phyloP scores from a whole-genome alignment of 2,888 invertebrate genomes.

The Punctoribates punctum region DNA sequence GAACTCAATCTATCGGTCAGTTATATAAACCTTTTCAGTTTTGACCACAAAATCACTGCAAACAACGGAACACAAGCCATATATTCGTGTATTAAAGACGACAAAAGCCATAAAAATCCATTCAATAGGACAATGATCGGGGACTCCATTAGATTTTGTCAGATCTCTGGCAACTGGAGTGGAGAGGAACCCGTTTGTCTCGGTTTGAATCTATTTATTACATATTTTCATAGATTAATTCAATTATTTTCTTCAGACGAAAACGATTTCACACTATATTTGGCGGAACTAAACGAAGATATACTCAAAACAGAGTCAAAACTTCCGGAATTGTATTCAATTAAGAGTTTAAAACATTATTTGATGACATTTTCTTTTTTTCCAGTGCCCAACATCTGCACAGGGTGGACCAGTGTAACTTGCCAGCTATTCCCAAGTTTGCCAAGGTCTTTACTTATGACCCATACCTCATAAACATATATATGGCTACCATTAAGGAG shows the following conservation, averaged over 20 bases:
- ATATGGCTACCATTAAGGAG: background rate
- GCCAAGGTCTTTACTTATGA: background rate
- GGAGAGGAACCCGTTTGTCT: conserved; percentile 1
- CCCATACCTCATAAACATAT: background rate
- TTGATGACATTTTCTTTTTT: no score
- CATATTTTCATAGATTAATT: background rate
- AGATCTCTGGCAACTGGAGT: background rate
- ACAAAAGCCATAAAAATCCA: background rate
- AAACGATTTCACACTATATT: conserved; percentile 8
- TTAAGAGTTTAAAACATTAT: background rate
- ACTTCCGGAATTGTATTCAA: background rate
- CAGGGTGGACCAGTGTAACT: background rate
- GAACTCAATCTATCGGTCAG: background rate
- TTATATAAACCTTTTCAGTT: background rate
- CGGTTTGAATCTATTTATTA: background rate
- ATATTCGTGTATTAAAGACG: background rate
- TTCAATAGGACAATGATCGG: background rate
- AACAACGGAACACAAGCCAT: background rate
- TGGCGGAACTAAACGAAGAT: background rate
- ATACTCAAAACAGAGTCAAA: background rate
- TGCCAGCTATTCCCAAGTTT: background rate
- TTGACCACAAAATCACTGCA: background rate
- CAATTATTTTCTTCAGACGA: background rate
- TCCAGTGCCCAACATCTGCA: background rate
- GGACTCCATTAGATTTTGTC: background rate